A percentile compares a stretch with the other conserved stretches of the same genome.
Conservation (phyloP, 2,797 vertebrate genomes). For the Coluber constrictor region DNA sequence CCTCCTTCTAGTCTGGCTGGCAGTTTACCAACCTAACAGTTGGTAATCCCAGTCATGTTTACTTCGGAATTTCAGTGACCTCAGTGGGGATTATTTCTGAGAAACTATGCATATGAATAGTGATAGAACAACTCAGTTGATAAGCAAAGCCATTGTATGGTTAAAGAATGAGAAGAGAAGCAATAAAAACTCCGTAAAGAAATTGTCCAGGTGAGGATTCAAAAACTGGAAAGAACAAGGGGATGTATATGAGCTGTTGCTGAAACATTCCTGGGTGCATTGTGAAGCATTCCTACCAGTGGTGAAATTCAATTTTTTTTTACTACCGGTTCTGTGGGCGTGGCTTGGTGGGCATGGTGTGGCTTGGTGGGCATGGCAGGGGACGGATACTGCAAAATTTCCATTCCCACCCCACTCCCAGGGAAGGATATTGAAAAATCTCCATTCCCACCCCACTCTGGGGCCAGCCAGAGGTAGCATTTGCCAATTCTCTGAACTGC, state of each 20-base stretch:
- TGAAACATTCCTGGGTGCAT: neutral
- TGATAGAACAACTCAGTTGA: neutral
- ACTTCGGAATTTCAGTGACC: neutral
- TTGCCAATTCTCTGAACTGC: too few relatives aligned
- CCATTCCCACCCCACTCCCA: too few relatives aligned
- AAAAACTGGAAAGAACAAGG: neutral
- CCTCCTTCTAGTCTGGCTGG: neutral
- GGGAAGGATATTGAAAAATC: too few relatives aligned
- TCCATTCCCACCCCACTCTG: too few relatives aligned
- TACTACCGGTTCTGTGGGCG: too few relatives aligned
- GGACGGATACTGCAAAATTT: too few relatives aligned
- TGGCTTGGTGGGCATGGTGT: too few relatives aligned
- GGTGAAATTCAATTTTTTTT: too few relatives aligned
- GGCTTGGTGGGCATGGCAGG: too few relatives aligned
- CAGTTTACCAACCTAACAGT: neutral
- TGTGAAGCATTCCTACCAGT: neutral
- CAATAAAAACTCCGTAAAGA: neutral
- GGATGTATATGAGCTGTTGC: neutral
- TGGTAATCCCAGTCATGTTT: neutral
- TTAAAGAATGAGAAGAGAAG: neutral
- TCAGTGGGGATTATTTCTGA: neutral
- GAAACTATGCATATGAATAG: neutral
- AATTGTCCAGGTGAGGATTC: neutral
- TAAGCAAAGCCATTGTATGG: neutral
- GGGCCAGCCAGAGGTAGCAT: too few relatives aligned